phyloP scores from a whole-genome alignment of 2,797 vertebrate species.

The Scyliorhinus canicula region DNA sequence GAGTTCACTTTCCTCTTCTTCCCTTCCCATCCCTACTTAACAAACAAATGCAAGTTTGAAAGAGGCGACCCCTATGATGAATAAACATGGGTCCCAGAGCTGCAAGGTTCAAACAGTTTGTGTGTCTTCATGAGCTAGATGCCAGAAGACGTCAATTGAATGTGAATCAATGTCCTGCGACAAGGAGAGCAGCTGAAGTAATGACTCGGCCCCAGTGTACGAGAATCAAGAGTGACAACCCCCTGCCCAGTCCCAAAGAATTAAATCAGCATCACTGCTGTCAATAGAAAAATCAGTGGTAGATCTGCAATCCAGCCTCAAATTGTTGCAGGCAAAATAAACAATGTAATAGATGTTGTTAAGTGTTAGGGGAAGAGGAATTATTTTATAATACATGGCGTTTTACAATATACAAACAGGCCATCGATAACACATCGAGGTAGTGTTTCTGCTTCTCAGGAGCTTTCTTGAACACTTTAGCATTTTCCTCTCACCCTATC shows the following conservation, averaged over 20 bases:
- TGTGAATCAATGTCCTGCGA: neutral
- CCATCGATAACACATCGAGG: neutral
- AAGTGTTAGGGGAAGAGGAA: neutral
- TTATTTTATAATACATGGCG: neutral
- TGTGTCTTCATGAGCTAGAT: neutral
- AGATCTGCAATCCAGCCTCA: neutral
- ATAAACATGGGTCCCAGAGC: too few relatives aligned
- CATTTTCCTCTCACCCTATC: neutral
- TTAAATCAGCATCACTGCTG: neutral
- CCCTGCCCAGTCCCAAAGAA: neutral
- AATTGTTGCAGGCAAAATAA: neutral
- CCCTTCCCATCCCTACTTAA: neutral
- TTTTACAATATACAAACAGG: neutral
- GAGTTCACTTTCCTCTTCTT: neutral
- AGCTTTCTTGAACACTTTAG: neutral
- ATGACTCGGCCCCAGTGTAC: neutral
- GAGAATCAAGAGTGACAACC: neutral
- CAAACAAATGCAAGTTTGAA: neutral
- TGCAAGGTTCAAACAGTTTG: neutral
- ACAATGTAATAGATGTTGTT: neutral
- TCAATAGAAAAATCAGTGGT: neutral
- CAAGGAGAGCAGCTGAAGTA: neutral
- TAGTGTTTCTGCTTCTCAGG: neutral
- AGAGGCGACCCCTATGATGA: neutral
- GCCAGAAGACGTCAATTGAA: neutral